Conservation (phyloP, 2,113 vertebrate species). For the Semnornis frantzii region DNA sequence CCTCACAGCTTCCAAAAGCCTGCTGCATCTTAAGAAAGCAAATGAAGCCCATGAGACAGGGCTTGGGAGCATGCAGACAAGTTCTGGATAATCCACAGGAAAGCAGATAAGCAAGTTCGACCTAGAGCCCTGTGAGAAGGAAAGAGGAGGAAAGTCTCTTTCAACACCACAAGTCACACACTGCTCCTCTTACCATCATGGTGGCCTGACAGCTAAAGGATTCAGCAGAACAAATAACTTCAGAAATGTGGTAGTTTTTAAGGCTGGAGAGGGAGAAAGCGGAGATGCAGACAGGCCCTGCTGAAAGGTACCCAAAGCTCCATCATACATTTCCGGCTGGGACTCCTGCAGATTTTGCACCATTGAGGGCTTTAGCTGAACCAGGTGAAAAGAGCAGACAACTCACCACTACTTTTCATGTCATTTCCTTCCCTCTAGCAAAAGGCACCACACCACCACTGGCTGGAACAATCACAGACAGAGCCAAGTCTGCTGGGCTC, state of each 20-base stretch:
- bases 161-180: not conserved
- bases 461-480: not conserved
- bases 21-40: not conserved
- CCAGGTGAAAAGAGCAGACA: not conserved
- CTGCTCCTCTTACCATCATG: not conserved
- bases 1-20: not conserved
- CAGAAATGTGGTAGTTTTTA: accelerated
- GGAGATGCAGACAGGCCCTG: not conserved
- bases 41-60: not conserved
- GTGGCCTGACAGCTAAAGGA: not conserved
- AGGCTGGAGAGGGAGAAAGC: not conserved
- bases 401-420: not conserved
- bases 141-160: slow-evolving; percentile 12
- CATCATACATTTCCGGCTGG: not conserved
- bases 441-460: not conserved
- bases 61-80: not conserved
- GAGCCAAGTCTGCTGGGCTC: not conserved
- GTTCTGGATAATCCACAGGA: not conserved
- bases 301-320: not conserved
- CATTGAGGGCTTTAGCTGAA: not conserved
- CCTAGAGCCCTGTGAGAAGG: not conserved
- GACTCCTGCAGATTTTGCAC: not conserved
- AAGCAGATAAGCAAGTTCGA: not conserved
- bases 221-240: not conserved
- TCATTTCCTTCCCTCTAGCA: not conserved